A percentile compares a stretch with the other conserved stretches of the same genome.
These are phyloP conservation scores for Sander lucioperca DNA, from an alignment of 2,113 vertebrate species.

Conservation along the genomic window DNA sequence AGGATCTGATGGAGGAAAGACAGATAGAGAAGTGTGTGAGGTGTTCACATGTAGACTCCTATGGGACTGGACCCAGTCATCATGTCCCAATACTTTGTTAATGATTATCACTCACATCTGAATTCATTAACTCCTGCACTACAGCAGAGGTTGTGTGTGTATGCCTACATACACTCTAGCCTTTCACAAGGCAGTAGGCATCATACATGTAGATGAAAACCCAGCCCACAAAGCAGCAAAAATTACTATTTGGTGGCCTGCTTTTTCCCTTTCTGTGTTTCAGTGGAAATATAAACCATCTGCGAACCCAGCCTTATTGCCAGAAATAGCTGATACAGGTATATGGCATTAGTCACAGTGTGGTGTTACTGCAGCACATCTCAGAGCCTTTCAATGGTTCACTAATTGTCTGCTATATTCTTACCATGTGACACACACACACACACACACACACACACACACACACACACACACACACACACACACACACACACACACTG, in stretches of 20 bases:
- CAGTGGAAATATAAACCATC: constrained; percentile 60
- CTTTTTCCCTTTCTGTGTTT: constrained; percentile 31
- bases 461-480: too few species aligned
- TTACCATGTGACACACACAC: constrained; percentile 40
- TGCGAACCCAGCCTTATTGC: constrained; percentile 46
- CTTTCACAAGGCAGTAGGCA: neutral
- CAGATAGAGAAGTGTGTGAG: constrained; percentile 14
- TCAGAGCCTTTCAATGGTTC: constrained; percentile 21
- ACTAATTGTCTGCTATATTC: constrained; percentile 42
- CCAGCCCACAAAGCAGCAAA: neutral
- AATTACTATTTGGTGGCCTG: constrained; percentile 13
- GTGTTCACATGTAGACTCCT: neutral
- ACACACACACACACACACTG: constrained; percentile 8
- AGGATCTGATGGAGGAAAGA: constrained; percentile 28
- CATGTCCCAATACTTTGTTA: constrained; percentile 58
- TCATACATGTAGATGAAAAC: neutral
- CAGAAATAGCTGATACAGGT: constrained; percentile 68
- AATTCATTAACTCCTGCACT: constrained; percentile 61
- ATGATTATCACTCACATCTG: constrained; percentile 55
- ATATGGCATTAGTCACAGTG: constrained; percentile 64
- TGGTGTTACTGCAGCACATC: constrained; percentile 45
- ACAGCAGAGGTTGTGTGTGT: neutral
- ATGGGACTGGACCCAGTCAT: constrained; percentile 37
- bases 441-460: too few species aligned
- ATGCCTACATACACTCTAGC: neutral